Evolutionary conservation across 2,888 invertebrate species (phyloP).

Genomic region (Heliconius hortense): DNA sequence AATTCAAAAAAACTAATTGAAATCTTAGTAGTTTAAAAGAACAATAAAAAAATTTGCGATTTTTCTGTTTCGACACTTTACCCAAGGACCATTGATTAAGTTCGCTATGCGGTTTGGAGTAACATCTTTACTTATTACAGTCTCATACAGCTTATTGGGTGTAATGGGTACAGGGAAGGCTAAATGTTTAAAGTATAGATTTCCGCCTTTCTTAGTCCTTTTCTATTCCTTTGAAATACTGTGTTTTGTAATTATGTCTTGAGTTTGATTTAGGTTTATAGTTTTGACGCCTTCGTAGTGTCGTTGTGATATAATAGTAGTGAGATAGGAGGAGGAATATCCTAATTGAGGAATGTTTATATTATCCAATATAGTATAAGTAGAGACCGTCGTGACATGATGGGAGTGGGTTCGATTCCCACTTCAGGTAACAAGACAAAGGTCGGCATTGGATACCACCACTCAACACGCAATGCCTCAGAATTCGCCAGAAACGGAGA

Average conservation of each 20-base stretch:
- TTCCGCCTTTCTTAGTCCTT: neutral
- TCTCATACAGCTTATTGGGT: neutral
- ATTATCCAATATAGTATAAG: too few species aligned
- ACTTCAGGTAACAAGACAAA: neutral
- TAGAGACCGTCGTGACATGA: too few species aligned
- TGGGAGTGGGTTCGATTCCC: neutral
- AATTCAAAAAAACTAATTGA: too few species aligned
- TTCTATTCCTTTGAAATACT: neutral
- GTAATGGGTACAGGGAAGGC: neutral
- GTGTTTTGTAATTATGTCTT: neutral
- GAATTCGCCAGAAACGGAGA: too few species aligned
- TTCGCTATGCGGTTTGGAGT: neutral
- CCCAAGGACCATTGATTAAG: too few species aligned
- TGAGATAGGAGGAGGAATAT: too few species aligned
- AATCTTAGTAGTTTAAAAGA: too few species aligned
- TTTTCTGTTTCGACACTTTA: too few species aligned
- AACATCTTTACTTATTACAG: conserved; percentile 3
- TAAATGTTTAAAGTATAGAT: neutral
- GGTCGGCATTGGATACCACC: neutral
- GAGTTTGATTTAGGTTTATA: too few species aligned
- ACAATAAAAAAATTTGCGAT: too few species aligned
- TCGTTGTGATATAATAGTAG: neutral
- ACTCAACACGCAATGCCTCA: neutral
- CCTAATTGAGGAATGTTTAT: too few species aligned
- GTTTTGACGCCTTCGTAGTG: neutral